These are phyloP conservation scores for Physella acuta DNA, from an alignment of 1,140 invertebrate genomes.

Conservation along the genomic window DNA sequence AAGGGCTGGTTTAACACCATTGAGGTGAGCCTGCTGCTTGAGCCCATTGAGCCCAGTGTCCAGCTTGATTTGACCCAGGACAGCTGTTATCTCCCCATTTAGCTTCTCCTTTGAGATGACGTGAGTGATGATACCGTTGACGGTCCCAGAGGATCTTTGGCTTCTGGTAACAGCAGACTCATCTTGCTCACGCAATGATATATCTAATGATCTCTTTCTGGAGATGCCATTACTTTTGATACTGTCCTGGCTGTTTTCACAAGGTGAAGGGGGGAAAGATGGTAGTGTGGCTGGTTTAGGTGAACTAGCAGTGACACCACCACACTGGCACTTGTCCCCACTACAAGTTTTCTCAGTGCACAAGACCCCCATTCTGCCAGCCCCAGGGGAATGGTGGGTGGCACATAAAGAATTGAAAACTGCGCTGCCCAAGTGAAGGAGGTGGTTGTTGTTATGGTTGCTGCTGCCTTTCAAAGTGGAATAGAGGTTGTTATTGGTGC, in stretches of 20 bases:
- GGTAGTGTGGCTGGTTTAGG: slow-evolving; percentile 15
- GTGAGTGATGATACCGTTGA: slow-evolving; percentile 2
- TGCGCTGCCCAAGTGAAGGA: not conserved
- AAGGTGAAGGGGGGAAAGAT: slow-evolving; percentile 1
- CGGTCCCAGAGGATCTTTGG: slow-evolving; percentile 3
- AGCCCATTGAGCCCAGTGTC: not conserved
- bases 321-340: not conserved
- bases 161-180: not conserved
- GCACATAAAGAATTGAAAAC: too few relatives aligned
- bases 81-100: not conserved
- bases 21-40: too few relatives aligned
- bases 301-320: not conserved
- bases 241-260: not conserved
- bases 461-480: slow-evolving; percentile 21
- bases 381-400: too few relatives aligned
- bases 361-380: slow-evolving; percentile 16
- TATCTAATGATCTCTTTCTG: slow-evolving; percentile 18
- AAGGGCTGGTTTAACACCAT: not conserved
- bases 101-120: slow-evolving; percentile 4
- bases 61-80: not conserved
- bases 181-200: not conserved
- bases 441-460: slow-evolving; percentile 14
- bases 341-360: slow-evolving; percentile 21
- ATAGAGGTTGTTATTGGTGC: slow-evolving; percentile 1
- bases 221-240: not conserved